Conservation (phyloP, 2,113 vertebrate species). For the Sterrhoptilus dennistouni region DNA sequence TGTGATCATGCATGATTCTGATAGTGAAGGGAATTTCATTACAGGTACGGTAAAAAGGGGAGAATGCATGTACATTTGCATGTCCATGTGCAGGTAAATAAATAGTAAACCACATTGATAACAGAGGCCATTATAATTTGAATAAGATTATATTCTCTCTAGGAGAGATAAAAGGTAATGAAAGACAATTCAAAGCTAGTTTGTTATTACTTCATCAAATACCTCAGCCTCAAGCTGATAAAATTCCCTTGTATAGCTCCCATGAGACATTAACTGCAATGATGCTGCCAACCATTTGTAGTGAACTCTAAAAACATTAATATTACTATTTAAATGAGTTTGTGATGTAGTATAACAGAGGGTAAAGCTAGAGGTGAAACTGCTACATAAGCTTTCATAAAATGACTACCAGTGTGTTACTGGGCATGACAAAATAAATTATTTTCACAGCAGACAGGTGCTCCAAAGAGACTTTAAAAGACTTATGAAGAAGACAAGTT, state of each 20-base stretch:
- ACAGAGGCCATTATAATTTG: slow-evolving; percentile 81
- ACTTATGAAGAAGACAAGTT: slow-evolving; percentile 6
- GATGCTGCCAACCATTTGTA: slow-evolving; percentile 69
- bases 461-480: slow-evolving; percentile 45
- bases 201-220: slow-evolving; percentile 83
- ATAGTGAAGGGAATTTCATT: slow-evolving; percentile 78
- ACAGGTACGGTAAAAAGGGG: slow-evolving; percentile 61
- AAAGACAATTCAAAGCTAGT: slow-evolving; percentile 80
- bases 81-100: slow-evolving; percentile 77
- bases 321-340: slow-evolving; percentile 76
- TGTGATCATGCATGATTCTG: slow-evolving; percentile 72
- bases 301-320: slow-evolving; percentile 79
- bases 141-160: slow-evolving; percentile 81
- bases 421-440: slow-evolving; percentile 65
- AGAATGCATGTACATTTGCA: slow-evolving; percentile 70
- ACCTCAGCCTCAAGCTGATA: slow-evolving; percentile 78
- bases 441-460: slow-evolving; percentile 50
- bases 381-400: slow-evolving; percentile 50
- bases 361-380: slow-evolving; percentile 75
- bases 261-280: slow-evolving; percentile 68
- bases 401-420: slow-evolving; percentile 45
- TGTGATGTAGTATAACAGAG: slow-evolving; percentile 67
- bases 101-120: slow-evolving; percentile 80
- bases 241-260: slow-evolving; percentile 64
- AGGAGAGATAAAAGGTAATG: slow-evolving; percentile 82